These are phyloP conservation scores for Drosophila buzzatii DNA, from an alignment of 2,888 invertebrate genomes.

Conservation along the genomic window DNA sequence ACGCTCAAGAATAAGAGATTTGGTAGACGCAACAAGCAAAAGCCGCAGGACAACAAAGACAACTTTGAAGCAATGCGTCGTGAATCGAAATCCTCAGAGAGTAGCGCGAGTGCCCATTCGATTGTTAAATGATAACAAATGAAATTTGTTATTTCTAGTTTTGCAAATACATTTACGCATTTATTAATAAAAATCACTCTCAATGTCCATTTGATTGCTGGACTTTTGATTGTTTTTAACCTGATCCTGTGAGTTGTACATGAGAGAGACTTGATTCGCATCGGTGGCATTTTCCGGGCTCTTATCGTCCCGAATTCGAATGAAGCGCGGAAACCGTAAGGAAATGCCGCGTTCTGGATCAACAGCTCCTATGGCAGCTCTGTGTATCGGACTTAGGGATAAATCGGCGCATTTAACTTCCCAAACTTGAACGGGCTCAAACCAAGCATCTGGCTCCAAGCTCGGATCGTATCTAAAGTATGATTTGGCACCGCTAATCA, in stretches of 20 bases:
- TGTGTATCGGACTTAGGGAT: constrained; percentile 97
- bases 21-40: constrained; percentile 54
- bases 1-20: constrained; percentile 39
- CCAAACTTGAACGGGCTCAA: constrained; percentile 95
- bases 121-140: constrained; percentile 29
- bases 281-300: constrained; percentile 96
- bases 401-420: constrained; percentile 99
- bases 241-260: constrained; percentile 97
- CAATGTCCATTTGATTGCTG: constrained; percentile 56
- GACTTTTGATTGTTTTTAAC: constrained; percentile 89
- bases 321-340: constrained; percentile 95
- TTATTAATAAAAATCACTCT: constrained; percentile 84
- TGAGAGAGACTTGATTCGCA: constrained; percentile 93
- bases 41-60: constrained; percentile 38
- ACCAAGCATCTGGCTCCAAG: constrained; percentile 95
- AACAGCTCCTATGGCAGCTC: constrained; percentile 94
- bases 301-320: constrained; percentile 96
- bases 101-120: constrained; percentile 47
- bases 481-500: constrained; percentile 90
- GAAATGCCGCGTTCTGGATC: constrained; percentile 97
- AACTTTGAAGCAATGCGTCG: constrained; percentile 21
- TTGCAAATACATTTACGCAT: constrained; percentile 1
- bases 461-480: constrained; percentile 92
- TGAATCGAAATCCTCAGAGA: constrained; percentile 65
- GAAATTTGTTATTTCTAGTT: not conserved